Evolutionary conservation across 2,113 vertebrate genomes (phyloP), one percentile per base, ranked within the genome.

Genomic region (Stigmatopora argus): DNA sequence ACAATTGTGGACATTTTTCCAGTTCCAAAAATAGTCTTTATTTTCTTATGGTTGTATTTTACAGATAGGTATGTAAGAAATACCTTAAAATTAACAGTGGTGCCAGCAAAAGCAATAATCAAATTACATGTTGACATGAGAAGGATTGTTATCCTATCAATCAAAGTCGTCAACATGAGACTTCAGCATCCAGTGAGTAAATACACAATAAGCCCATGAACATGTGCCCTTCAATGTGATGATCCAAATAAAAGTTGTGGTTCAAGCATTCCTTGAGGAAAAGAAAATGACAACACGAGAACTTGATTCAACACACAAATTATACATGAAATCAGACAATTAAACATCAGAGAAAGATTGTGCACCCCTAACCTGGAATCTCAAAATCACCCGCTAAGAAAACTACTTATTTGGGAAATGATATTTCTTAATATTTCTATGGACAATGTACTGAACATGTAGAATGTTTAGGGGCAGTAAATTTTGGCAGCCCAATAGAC

Each of bases 11-110:
- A 55, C 23, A 14, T 45, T 61, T 45, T 13, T 0, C 6, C 38
- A 65, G 66, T 78, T 74, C 89, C 82, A 86, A 90, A 92, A 90
- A 89, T 87, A 90, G 75, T 83, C 83, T 91, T 91, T 92, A 90
- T 89, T 91, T 84, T 82, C 78, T 77, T 67, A 80, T 75, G 83
- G 84, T 88, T 80, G 74, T 88, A 88, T 89, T 89, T 88, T 87
- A 88, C 85, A 89, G 66, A 77, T 72, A 72, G 67, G 49, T 77
- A 65, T 73, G 44, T 61, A 69, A 71, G 73, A 84, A 73, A 75
- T 47, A 80, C 58, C 72, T 55, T 55, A 83, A 85, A 63, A 10
- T 10, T 7, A 41, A 74, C 45, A 86, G 74, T 45, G 76, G 70
- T 79, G 80, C 78, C 62, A 86, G 83, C 78, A 65, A 64, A 80